Percentiles rank a stretch among this genome's conserved stretches.
phyloP scores from a whole-genome alignment of 2,888 invertebrate species.

The Ephialtes manifestator region DNA sequence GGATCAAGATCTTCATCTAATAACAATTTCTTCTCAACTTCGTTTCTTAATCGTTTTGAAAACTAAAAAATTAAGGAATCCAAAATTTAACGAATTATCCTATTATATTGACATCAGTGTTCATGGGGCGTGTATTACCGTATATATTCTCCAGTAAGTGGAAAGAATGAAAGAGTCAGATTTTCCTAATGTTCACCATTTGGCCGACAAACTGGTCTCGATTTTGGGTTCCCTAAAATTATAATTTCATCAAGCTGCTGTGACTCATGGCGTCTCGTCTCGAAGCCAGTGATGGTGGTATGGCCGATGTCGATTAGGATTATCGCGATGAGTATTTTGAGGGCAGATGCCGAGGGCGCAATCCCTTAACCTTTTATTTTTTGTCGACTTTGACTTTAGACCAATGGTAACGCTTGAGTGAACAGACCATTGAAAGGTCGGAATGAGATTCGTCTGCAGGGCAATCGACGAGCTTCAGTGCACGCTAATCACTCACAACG shows the following conservation, averaged over 20 bases:
- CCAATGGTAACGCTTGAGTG: background rate
- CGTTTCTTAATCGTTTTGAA: slow-evolving; percentile 15
- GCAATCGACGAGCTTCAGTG: slow-evolving; percentile 22
- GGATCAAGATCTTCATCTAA: background rate
- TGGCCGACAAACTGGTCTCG: slow-evolving; percentile 65
- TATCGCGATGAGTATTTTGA: slow-evolving; percentile 47
- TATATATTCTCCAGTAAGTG: background rate
- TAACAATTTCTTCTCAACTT: background rate
- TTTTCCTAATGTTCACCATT: slow-evolving; percentile 78
- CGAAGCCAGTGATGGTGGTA: background rate
- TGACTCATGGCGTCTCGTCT: slow-evolving; percentile 9
- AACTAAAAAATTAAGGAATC: background rate
- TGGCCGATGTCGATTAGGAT: slow-evolving; percentile 60
- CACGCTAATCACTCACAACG: slow-evolving; percentile 28
- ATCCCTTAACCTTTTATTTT: slow-evolving; percentile 33
- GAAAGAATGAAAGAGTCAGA: slow-evolving; percentile 44
- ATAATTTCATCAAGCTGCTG: slow-evolving; percentile 79
- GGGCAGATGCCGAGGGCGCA: slow-evolving; percentile 46
- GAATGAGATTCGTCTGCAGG: slow-evolving; percentile 3
- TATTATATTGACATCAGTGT: slow-evolving; percentile 81
- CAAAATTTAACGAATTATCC: slow-evolving; percentile 74
- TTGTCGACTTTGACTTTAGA: slow-evolving; percentile 2
- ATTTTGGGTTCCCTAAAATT: slow-evolving; percentile 72
- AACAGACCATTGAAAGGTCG: slow-evolving; percentile 12
- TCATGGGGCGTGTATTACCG: slow-evolving; percentile 31